phyloP scores from a whole-genome alignment of 2,797 vertebrate genomes.

The Phalanger gymnotis region DNA sequence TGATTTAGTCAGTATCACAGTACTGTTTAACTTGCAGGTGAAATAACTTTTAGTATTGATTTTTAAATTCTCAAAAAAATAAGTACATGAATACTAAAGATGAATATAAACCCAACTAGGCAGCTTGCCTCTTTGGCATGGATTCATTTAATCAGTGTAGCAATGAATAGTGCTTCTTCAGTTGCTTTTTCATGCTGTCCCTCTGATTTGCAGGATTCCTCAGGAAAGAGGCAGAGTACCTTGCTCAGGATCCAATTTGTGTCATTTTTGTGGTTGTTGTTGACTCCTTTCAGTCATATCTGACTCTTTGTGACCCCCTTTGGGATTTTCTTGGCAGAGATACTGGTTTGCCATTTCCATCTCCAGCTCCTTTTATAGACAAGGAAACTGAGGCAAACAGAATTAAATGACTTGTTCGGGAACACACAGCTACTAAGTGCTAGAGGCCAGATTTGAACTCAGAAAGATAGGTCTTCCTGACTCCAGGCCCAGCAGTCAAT shows the following conservation, averaged over 20 bases:
- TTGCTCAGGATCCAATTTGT: neutral
- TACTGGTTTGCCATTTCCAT: neutral
- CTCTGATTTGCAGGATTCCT: conserved; percentile 19
- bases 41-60: conserved; percentile 28
- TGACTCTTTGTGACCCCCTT: neutral
- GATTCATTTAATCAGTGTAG: neutral
- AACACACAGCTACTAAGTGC: neutral
- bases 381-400: neutral
- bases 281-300: neutral
- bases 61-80: conserved; percentile 47
- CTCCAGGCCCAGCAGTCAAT: too few relatives aligned
- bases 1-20: neutral
- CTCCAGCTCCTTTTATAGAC: neutral
- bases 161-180: neutral
- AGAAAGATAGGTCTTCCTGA: neutral
- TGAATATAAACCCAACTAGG: conserved; percentile 11
- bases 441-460: neutral
- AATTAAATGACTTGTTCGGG: neutral
- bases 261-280: neutral
- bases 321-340: neutral
- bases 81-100: conserved; percentile 35
- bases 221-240: conserved; percentile 18
- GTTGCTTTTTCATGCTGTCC: conserved; percentile 43
- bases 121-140: conserved; percentile 38
- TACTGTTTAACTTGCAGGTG: neutral